Conservation (phyloP, 2,113 vertebrate genomes). For the Narcine bancroftii region DNA sequence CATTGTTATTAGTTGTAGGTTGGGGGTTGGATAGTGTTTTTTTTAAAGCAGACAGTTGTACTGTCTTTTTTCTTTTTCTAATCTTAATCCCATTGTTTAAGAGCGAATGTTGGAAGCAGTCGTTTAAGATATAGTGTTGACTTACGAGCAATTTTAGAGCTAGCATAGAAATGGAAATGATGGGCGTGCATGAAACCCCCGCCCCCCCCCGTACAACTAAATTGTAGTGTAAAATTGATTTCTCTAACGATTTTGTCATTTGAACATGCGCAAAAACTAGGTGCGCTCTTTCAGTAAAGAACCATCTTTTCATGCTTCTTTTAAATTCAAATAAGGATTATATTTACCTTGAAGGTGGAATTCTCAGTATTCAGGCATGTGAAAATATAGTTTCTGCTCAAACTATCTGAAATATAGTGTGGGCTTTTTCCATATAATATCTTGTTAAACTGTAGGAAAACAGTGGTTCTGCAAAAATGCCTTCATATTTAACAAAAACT, state of each 20-base stretch:
- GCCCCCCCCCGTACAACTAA: background rate
- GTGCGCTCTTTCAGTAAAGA: background rate
- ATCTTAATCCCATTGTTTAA: no score
- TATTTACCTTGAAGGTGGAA: background rate
- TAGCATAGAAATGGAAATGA: background rate
- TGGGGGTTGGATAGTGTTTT: no score
- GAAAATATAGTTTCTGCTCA: background rate
- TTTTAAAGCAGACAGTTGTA: no score
- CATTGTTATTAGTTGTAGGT: no score
- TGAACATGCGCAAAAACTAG: background rate
- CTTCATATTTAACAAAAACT: background rate
- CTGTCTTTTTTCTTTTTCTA: no score
- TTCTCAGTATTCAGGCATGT: background rate
- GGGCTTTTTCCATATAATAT: background rate
- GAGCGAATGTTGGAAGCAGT: no score
- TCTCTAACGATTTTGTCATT: background rate
- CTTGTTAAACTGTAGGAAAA: background rate
- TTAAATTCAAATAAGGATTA: background rate
- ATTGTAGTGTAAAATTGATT: background rate
- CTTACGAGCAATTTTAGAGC: no score
- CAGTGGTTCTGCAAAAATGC: background rate
- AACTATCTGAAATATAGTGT: background rate
- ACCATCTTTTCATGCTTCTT: background rate
- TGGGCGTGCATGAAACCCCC: background rate
- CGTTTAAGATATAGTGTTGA: no score